Percentiles rank a stretch among this genome's conserved stretches.
Conservation (phyloP, 2,797 vertebrate species). For the Gastrophryne carolinensis region DNA sequence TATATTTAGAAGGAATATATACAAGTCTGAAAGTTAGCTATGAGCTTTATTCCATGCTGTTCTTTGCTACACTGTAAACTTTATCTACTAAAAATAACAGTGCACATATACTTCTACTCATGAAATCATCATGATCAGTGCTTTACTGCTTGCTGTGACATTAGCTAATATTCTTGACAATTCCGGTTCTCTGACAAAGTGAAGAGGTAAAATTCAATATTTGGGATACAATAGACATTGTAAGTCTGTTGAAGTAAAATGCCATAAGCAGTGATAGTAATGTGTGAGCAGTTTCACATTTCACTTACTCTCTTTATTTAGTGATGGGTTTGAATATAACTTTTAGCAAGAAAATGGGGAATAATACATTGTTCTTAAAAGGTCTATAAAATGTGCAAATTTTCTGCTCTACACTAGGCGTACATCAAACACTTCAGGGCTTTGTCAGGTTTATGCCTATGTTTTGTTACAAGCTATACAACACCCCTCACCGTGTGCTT, state of each 20-base stretch:
- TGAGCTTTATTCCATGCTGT: slow-evolving; percentile 49
- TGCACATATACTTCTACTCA: not conserved
- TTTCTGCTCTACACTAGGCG: no score
- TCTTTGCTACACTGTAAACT: not conserved
- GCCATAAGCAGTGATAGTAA: not conserved
- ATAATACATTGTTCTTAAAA: not conserved
- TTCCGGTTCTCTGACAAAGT: not conserved
- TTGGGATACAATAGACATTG: not conserved
- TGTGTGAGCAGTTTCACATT: not conserved
- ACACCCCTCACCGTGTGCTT: no score
- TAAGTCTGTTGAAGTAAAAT: not conserved
- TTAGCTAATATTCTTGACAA: not conserved
- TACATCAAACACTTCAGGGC: no score
- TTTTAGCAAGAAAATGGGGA: not conserved
- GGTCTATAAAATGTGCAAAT: no score
- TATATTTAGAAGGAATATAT: slow-evolving; percentile 9
- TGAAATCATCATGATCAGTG: not conserved
- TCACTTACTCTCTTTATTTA: not conserved
- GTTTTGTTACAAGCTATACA: no score
- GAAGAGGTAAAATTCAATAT: not conserved
- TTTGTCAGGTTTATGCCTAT: no score
- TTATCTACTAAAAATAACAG: not conserved
- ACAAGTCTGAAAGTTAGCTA: not conserved
- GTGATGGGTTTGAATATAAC: not conserved
- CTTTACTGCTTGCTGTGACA: not conserved